phyloP scores from a whole-genome alignment of 2,113 vertebrate genomes.

The Gallinago jamesoni region DNA sequence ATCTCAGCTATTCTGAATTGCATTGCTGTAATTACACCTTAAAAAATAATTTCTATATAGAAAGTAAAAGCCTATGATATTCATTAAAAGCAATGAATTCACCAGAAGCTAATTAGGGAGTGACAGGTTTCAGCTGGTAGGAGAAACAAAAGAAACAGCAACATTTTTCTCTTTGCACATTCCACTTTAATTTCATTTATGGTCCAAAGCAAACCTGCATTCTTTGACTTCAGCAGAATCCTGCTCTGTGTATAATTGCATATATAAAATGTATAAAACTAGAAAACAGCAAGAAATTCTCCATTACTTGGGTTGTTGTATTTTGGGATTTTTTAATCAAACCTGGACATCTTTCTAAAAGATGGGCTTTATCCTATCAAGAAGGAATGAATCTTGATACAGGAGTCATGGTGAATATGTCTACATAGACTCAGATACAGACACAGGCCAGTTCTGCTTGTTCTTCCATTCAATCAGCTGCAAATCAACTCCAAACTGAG shows the following conservation, averaged over 20 bases:
- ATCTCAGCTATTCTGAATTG: not conserved
- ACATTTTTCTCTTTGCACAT: not conserved
- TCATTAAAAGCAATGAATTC: not conserved
- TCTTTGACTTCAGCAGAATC: not conserved
- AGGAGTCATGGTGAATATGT: not conserved
- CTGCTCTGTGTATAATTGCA: not conserved
- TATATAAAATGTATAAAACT: not conserved
- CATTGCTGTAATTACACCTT: not conserved
- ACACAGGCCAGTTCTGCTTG: not conserved
- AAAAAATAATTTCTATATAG: not conserved
- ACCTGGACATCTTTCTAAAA: not conserved
- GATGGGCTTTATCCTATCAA: not conserved
- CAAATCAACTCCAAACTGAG: not conserved
- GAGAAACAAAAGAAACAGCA: not conserved
- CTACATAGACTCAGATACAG: not conserved
- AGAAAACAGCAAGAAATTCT: not conserved
- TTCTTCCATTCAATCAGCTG: not conserved
- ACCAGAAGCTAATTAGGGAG: not conserved
- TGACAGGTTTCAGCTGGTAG: not conserved
- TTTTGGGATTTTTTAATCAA: not conserved
- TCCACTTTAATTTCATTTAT: not conserved
- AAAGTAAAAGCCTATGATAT: not conserved
- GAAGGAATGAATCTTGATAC: not conserved
- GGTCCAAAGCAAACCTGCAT: not conserved
- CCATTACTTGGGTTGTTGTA: not conserved